Evolutionary conservation across 2,113 vertebrate genomes (phyloP).

Genomic region (Choloepus hoffmanni): DNA sequence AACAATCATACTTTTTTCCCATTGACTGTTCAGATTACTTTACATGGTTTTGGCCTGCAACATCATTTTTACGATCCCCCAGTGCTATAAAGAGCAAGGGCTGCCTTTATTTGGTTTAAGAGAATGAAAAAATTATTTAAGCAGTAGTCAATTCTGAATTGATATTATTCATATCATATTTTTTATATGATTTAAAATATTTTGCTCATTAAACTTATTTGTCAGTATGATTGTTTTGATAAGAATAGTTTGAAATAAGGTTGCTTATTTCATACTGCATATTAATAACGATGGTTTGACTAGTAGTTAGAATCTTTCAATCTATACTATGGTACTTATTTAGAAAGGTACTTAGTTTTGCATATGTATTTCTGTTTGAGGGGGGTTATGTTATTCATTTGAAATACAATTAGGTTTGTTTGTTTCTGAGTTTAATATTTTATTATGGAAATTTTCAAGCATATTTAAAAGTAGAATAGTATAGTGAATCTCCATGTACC

Average conservation of each 20-base stretch:
- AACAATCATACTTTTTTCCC: neutral
- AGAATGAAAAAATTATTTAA: constrained; percentile 17
- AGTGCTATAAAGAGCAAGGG: neutral
- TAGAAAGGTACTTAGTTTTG: neutral
- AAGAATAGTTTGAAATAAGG: constrained; percentile 36
- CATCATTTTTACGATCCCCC: neutral
- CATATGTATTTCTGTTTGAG: neutral
- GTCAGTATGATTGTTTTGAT: constrained; percentile 24
- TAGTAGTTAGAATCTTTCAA: constrained; percentile 28
- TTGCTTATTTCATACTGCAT: neutral
- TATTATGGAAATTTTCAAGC: constrained; percentile 19
- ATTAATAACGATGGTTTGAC: neutral
- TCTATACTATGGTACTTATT: neutral
- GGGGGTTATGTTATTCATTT: neutral
- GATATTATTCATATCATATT: constrained; percentile 5
- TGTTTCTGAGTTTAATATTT: constrained; percentile 53
- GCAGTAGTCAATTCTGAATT: constrained; percentile 33
- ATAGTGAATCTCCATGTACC: neutral
- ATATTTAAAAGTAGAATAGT: constrained; percentile 15
- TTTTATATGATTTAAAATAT: constrained; percentile 50
- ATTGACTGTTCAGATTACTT: neutral
- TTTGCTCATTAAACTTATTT: neutral
- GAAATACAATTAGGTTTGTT: neutral
- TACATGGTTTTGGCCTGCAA: neutral
- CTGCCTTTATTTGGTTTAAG: neutral